A percentile compares a stretch with the other conserved stretches of the same genome.
phyloP scores from a whole-genome alignment of 2,888 invertebrate species.

The Dolichomitus sp. region DNA sequence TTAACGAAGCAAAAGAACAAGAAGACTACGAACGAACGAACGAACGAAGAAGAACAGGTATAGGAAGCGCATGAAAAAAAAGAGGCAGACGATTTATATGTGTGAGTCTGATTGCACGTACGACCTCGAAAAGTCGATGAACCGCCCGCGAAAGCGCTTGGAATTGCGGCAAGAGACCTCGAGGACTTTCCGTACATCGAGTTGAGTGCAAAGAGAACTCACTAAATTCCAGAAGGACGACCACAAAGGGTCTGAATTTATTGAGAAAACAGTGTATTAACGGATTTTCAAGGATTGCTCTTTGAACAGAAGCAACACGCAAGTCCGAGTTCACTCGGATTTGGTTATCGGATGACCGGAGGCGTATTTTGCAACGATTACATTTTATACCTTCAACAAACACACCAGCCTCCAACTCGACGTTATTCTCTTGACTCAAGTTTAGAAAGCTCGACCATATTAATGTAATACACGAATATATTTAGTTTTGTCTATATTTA shows the following conservation, averaged over 20 bases:
- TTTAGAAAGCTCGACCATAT: not conserved
- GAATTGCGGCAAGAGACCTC: conserved; percentile 34
- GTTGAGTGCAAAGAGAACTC: conserved; percentile 11
- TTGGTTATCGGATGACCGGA: not conserved
- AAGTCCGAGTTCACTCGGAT: not conserved
- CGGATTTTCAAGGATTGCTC: not conserved
- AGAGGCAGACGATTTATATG: conserved; percentile 23
- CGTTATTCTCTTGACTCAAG: not conserved
- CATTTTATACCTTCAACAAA: not conserved
- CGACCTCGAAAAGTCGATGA: conserved; percentile 49
- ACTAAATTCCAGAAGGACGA: not conserved
- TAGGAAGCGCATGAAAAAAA: conserved; percentile 18
- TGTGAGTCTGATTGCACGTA: conserved; percentile 15
- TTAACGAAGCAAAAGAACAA: conserved; percentile 11
- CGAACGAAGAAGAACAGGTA: conserved; percentile 15
- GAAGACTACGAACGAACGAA: too few species aligned
- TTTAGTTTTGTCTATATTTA: not conserved
- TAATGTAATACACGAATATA: not conserved
- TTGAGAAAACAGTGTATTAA: not conserved
- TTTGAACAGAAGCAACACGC: not conserved
- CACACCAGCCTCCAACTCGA: not conserved
- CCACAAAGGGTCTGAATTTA: not conserved
- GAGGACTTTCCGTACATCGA: conserved; percentile 11
- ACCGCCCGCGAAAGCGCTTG: conserved; percentile 41
- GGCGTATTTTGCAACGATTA: not conserved